Evolutionary conservation across 2,797 vertebrate genomes (phyloP), one percentile per base, ranked within the genome.

Genomic region (Rhinophrynus dorsalis): DNA sequence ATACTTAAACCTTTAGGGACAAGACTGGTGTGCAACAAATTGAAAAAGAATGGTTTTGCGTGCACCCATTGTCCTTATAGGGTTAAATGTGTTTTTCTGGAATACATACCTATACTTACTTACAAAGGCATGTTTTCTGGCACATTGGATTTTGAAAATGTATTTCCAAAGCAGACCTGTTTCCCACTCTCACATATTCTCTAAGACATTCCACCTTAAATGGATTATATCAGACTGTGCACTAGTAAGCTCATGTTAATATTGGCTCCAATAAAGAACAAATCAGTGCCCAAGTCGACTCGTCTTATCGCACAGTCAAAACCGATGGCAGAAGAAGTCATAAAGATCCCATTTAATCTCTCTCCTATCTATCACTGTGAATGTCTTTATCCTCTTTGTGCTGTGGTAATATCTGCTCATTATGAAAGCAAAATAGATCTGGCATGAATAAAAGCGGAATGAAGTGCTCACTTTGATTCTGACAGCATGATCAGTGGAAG

Each of bases 271-370:
- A 92, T 94, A 91, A 93, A 92, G 92, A 92, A 90, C 89, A 91
- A 91, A 93, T 91, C 92, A 90, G 90, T 86, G 74, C 82, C 85
- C 89, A 83, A 89, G 89, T 88, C 85, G 81, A 81, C 90, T 85
- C 82, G 81, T 90, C 92, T 90, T 90, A 90, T 91, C 90, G 83
- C 86, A 80, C 90, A 93, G 92, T 91, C 92, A 91, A 91, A 93
- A 90, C 89, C 89, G 92, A 94, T 92, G 92, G 92, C 87, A 89
- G 91, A 86, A 92, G 92, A 87, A 92, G 92, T 91, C 92, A 91
- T 94, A 93, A 94, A 93, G 92, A 93, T 94, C 93, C 90, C 91
- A 93, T 95, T 94, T 94, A 93, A 94, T 95, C 92, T 94, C 82
- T 81, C 75, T 85, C 86, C 92, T 89, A 94, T 95, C 92, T 92